Percentiles rank a stretch among this genome's conserved stretches.
Conservation (phyloP, 2,888 invertebrate genomes). For the Endomychus coccineus region DNA sequence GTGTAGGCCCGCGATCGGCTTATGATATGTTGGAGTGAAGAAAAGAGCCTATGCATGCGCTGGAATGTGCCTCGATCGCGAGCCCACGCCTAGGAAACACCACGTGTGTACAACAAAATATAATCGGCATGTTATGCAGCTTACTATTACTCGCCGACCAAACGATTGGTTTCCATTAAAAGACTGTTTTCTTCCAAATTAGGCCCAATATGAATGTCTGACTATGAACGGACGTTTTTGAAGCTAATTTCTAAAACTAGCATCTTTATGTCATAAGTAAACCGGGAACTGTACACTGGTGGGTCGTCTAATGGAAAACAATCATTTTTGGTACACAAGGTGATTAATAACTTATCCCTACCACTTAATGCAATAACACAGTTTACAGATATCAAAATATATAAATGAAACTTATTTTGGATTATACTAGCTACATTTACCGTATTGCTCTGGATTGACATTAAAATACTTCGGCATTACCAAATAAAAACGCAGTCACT, state of each 20-base stretch:
- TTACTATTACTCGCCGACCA: too few relatives aligned
- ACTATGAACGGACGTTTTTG: too few relatives aligned
- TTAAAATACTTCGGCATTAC: constrained; percentile 39
- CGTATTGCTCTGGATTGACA: constrained; percentile 48
- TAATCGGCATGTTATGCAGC: too few relatives aligned
- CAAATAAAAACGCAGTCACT: constrained; percentile 36
- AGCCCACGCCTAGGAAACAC: constrained; percentile 16
- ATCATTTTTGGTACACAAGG: constrained; percentile 13
- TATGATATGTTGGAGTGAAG: constrained; percentile 41
- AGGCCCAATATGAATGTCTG: too few relatives aligned
- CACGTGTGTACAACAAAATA: too few relatives aligned
- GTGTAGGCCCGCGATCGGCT: constrained; percentile 35
- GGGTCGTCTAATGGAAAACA: too few relatives aligned
- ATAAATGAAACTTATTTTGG: constrained; percentile 40
- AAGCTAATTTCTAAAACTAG: too few relatives aligned
- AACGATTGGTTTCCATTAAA: too few relatives aligned
- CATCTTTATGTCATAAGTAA: too few relatives aligned
- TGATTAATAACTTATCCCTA: constrained; percentile 29
- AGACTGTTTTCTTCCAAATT: too few relatives aligned
- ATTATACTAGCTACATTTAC: constrained; percentile 42
- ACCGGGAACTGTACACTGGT: too few relatives aligned
- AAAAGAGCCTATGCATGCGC: constrained; percentile 20
- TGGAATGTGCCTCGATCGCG: constrained; percentile 35
- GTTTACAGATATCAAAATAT: constrained; percentile 44
- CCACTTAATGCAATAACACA: constrained; percentile 44